These are phyloP conservation scores for Boleophthalmus pectinirostris DNA, from an alignment of 2,113 vertebrate genomes.

Conservation along the genomic window DNA sequence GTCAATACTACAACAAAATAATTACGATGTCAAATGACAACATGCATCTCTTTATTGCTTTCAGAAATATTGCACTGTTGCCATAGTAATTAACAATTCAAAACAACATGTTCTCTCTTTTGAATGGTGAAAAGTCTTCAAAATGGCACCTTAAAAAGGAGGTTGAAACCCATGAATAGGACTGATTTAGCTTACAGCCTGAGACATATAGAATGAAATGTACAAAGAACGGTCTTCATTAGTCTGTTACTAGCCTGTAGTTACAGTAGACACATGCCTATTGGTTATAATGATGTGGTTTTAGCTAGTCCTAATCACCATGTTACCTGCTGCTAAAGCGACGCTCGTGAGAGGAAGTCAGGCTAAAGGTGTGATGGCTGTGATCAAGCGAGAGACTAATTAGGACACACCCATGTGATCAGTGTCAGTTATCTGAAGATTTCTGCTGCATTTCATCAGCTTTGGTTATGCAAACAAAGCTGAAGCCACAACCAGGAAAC, in stretches of 20 bases:
- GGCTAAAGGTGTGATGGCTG: not conserved
- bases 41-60: not conserved
- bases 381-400: constrained; percentile 49
- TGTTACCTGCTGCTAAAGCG: not conserved
- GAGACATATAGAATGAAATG: not conserved
- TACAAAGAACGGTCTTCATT: not conserved
- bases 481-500: constrained; percentile 31
- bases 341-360: not conserved
- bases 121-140: too few relatives aligned
- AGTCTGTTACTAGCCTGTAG: not conserved
- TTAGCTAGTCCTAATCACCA: not conserved
- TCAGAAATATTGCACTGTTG: not conserved
- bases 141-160: not conserved
- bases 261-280: not conserved
- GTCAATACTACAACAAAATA: not conserved
- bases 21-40: not conserved
- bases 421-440: constrained; percentile 52
- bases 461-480: constrained; percentile 45
- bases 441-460: constrained; percentile 62
- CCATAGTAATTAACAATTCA: not conserved
- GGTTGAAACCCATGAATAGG: not conserved
- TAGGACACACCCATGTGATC: constrained; percentile 27
- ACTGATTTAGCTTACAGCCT: not conserved
- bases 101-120: not conserved
- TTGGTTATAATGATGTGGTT: not conserved